These are phyloP conservation scores for Sphaerophoria rueppellii DNA, from an alignment of 2,888 invertebrate species.

Conservation along the genomic window DNA sequence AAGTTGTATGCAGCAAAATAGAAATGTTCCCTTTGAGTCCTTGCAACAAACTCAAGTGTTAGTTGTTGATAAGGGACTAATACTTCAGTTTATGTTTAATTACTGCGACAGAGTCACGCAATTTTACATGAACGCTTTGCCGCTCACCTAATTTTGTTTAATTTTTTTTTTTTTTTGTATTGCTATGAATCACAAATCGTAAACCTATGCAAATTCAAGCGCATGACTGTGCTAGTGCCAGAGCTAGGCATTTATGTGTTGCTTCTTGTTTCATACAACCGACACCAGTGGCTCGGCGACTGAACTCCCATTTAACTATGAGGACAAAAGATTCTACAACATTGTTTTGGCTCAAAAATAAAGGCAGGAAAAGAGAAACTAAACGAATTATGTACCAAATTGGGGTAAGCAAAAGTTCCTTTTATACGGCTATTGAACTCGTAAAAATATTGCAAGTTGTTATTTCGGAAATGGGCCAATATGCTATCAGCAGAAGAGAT, in stretches of 20 bases:
- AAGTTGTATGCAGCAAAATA: not conserved
- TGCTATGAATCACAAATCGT: conserved; percentile 51
- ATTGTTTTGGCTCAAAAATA: not conserved
- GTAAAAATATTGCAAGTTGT: conserved; percentile 12
- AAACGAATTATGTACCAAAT: conserved; percentile 4
- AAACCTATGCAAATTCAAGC: conserved; percentile 53
- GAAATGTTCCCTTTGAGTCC: conserved; percentile 3
- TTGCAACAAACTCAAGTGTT: conserved; percentile 11
- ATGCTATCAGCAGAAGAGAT: not conserved
- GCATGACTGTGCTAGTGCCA: conserved; percentile 54
- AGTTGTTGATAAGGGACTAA: not conserved
- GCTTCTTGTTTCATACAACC: not conserved
- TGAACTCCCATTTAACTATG: too few species aligned
- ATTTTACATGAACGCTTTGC: conserved; percentile 22
- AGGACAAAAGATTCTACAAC: not conserved
- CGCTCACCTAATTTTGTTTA: conserved; percentile 13
- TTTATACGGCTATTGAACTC: conserved; percentile 27
- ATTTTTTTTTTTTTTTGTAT: not conserved
- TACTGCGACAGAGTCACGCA: conserved; percentile 66
- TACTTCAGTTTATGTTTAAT: conserved; percentile 52
- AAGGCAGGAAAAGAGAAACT: too few species aligned
- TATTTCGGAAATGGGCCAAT: conserved; percentile 14
- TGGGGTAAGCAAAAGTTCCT: conserved; percentile 10
- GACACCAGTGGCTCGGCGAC: not conserved
- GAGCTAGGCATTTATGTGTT: conserved; percentile 35